Evolutionary conservation across 2,888 invertebrate species (phyloP).

Genomic region (Chrysolina americana): DNA sequence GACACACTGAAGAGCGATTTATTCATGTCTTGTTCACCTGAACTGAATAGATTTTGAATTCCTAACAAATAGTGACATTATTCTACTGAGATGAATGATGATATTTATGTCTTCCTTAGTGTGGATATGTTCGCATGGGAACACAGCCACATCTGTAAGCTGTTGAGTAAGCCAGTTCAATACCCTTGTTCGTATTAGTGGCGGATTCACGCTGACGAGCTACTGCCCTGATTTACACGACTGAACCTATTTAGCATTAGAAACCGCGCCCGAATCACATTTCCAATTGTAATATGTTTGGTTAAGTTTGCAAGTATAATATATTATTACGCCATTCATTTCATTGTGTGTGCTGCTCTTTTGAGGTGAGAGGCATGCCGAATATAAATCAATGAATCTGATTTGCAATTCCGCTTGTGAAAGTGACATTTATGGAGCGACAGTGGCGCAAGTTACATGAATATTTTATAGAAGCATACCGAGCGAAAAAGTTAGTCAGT

Average conservation of each 20-base stretch:
- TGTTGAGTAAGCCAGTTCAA: not conserved
- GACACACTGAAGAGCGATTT: too few relatives aligned
- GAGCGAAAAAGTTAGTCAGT: not conserved
- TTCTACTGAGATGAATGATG: too few relatives aligned
- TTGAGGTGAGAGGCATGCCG: constrained; percentile 34
- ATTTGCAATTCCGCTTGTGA: constrained; percentile 41
- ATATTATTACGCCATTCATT: constrained; percentile 38
- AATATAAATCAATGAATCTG: constrained; percentile 40
- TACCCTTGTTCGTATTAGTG: not conserved
- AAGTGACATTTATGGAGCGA: constrained; percentile 27
- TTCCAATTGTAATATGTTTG: constrained; percentile 38
- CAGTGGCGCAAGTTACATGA: not conserved
- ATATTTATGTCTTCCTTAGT: not conserved
- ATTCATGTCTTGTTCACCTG: too few relatives aligned
- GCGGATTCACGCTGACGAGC: constrained; percentile 24
- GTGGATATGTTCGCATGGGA: not conserved
- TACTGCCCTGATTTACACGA: constrained; percentile 31
- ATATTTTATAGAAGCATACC: too few relatives aligned
- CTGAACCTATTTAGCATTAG: constrained; percentile 28
- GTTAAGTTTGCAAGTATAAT: constrained; percentile 44
- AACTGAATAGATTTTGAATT: too few relatives aligned
- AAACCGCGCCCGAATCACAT: constrained; percentile 22
- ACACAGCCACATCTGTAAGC: not conserved
- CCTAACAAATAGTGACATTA: too few relatives aligned
- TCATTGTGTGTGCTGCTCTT: constrained; percentile 36